A percentile compares a stretch with the other conserved stretches of the same genome.
Evolutionary conservation across 2,888 invertebrate species (phyloP).

Genomic region (Agrotis segetum): DNA sequence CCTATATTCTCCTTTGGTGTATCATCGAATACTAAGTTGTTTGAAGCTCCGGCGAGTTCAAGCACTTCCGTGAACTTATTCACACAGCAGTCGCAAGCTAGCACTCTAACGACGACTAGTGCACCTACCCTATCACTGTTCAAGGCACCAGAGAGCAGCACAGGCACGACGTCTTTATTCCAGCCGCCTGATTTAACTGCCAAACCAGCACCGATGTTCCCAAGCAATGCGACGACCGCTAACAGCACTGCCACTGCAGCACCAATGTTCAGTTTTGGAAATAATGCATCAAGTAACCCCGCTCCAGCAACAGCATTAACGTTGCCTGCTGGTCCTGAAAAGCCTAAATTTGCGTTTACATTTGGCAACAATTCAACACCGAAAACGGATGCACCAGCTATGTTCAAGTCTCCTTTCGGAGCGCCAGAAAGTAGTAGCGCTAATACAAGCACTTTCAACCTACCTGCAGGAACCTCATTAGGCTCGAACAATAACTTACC

Average conservation of each 20-base stretch:
- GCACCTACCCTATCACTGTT: slow-evolving; percentile 66
- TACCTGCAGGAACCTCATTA: slow-evolving; percentile 51
- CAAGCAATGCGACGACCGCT: slow-evolving; percentile 46
- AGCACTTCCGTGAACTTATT: slow-evolving; percentile 59
- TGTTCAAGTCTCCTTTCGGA: slow-evolving; percentile 59
- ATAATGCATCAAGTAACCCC: slow-evolving; percentile 53
- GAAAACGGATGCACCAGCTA: slow-evolving; percentile 63
- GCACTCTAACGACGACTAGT: slow-evolving; percentile 37
- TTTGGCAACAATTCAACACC: slow-evolving; percentile 70
- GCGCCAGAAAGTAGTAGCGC: slow-evolving; percentile 45
- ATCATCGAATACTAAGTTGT: slow-evolving; percentile 62
- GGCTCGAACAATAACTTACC: slow-evolving; percentile 43
- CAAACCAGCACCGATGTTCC: slow-evolving; percentile 60
- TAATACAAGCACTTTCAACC: slow-evolving; percentile 51
- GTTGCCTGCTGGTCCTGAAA: slow-evolving; percentile 65
- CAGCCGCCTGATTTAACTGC: slow-evolving; percentile 61
- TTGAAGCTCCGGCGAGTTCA: slow-evolving; percentile 61
- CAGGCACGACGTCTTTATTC: slow-evolving; percentile 65
- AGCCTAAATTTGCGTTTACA: slow-evolving; percentile 78
- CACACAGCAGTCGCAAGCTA: slow-evolving; percentile 33
- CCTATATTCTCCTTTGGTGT: slow-evolving; percentile 66
- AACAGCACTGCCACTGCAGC: slow-evolving; percentile 54
- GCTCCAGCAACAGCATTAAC: slow-evolving; percentile 45
- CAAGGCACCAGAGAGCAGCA: slow-evolving; percentile 61
- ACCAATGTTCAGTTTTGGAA: slow-evolving; percentile 79